Conservation (phyloP, 2,888 invertebrate genomes). For the Drosophila melanocephala region DNA sequence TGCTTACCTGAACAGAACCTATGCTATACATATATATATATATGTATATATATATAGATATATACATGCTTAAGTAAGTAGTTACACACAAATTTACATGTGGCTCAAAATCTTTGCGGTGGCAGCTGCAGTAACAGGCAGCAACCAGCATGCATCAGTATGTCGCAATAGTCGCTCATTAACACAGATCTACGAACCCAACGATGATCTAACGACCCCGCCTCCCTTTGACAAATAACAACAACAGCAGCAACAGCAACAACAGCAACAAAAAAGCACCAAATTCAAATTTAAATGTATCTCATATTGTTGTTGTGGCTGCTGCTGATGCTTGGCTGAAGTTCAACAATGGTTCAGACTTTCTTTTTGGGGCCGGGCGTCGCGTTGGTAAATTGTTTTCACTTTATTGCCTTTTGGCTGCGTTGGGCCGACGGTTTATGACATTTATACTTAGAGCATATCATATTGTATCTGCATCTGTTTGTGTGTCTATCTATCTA, state of each 20-base stretch:
- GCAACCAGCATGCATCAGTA: conserved; percentile 7
- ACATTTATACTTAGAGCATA: conserved; percentile 50
- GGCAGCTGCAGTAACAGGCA: conserved; percentile 32
- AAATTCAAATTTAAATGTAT: conserved; percentile 17
- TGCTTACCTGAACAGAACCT: conserved; percentile 28
- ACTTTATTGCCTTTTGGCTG: conserved; percentile 55
- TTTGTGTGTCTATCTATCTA: conserved; percentile 1
- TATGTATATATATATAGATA: background rate
- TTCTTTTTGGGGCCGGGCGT: conserved; percentile 53
- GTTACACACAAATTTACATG: conserved; percentile 51
- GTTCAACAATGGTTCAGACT: conserved; percentile 58
- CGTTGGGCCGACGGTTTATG: conserved; percentile 52
- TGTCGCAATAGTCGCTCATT: conserved; percentile 55
- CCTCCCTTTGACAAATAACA: background rate
- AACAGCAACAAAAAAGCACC: conserved; percentile 8
- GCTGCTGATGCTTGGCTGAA: conserved; percentile 25
- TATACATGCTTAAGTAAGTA: conserved; percentile 6
- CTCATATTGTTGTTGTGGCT: conserved; percentile 8
- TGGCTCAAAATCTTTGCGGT: conserved; percentile 10
- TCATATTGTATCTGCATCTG: conserved; percentile 4
- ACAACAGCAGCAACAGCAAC: background rate
- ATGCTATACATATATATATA: background rate
- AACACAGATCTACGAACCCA: conserved; percentile 27
- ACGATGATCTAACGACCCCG: conserved; percentile 41
- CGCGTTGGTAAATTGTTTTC: conserved; percentile 74